A percentile compares a stretch with the other conserved stretches of the same genome.
Evolutionary conservation across 2,888 invertebrate genomes (phyloP).

Genomic region (Monochamus alternatus): DNA sequence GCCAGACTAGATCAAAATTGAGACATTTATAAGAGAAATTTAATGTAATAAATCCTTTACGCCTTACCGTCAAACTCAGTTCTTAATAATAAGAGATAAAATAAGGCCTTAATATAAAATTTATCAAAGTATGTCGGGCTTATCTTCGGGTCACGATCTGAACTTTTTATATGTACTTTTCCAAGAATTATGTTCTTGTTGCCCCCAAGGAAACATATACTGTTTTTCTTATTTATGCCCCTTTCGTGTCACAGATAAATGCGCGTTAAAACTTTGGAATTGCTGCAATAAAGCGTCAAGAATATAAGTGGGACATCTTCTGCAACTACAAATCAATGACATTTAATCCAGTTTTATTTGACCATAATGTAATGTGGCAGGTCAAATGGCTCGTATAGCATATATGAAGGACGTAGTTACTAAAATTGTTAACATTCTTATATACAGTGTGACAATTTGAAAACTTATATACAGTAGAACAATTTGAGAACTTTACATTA

Average conservation of each 20-base stretch:
- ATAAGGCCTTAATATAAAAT: background rate
- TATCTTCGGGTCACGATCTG: background rate
- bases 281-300: conserved; percentile 3
- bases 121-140: conserved; percentile 1
- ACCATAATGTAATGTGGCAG: conserved; percentile 7
- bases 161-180: background rate
- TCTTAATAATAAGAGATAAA: conserved; percentile 1
- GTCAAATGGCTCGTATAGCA: background rate
- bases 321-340: background rate
- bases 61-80: background rate
- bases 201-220: background rate
- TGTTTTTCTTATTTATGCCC: background rate
- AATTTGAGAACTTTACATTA: no score
- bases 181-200: background rate
- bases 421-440: no score
- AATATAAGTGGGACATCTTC: background rate
- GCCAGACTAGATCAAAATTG: no score
- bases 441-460: no score
- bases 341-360: background rate
- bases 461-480: no score
- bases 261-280: conserved; percentile 8
- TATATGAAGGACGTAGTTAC: background rate
- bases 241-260: conserved; percentile 7
- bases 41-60: background rate
- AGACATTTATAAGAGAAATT: no score